Evolutionary conservation across 2,888 invertebrate genomes (phyloP).

Genomic region (Myathropa florea): DNA sequence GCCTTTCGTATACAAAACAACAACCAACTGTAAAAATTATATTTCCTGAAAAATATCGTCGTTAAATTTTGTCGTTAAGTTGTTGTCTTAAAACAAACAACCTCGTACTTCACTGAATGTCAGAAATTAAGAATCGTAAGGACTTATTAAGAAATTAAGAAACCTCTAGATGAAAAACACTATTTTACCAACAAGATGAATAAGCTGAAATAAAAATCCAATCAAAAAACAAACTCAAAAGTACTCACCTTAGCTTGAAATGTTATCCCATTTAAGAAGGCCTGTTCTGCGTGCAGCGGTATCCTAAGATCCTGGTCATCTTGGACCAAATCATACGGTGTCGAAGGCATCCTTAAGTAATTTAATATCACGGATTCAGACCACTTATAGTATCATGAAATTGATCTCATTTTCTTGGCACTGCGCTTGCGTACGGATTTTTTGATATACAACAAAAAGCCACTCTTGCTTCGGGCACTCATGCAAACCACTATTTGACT

Average conservation of each 20-base stretch:
- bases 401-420: constrained; percentile 80
- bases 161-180: no score
- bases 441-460: constrained; percentile 79
- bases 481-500: constrained; percentile 75
- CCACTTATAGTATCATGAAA: constrained; percentile 81
- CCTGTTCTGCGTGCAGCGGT: constrained; percentile 98
- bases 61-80: no score
- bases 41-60: no score
- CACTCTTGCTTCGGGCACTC: constrained; percentile 77
- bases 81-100: no score
- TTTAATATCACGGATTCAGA: constrained; percentile 81
- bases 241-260: constrained; percentile 96
- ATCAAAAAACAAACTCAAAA: not conserved
- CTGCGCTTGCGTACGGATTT: constrained; percentile 80
- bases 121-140: no score
- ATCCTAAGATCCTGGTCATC: constrained; percentile 98
- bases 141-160: no score
- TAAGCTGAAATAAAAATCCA: no score
- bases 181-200: no score
- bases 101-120: no score
- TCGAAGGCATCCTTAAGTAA: constrained; percentile 89
- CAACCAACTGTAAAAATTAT: no score
- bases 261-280: constrained; percentile 95
- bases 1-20: no score
- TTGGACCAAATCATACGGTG: constrained; percentile 95